Evolutionary conservation across 2,113 vertebrate species (phyloP), one percentile per base, ranked within the genome.

Genomic region (Ifrita kowaldi): DNA sequence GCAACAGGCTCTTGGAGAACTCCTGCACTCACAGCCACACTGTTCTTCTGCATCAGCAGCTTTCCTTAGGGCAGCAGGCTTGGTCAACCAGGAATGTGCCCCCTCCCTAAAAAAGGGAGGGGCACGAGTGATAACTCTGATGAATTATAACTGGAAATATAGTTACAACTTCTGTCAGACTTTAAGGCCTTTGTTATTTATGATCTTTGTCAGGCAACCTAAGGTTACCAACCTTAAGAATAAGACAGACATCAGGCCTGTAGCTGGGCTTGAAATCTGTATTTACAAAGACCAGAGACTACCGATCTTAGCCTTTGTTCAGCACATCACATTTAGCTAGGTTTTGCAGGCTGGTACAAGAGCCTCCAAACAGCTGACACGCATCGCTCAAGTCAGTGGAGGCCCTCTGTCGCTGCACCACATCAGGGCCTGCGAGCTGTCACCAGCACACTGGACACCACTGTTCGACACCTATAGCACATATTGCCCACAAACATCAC

Each of bases 371-470:
- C 15, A 83, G 77, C 33, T 17, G 6, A 82, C 13, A 42, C 0
- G 0, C 15, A 44, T 6, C 3, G 0, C n/a, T 47, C 7, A 39
- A 27, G 44, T 22, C 32, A 67, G 11, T 2, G 12, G 28, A 60
- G 37, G 24, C 24, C 44, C 39, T 24, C 6, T 17, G 28, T 8
- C 32, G 7, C 57, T 16, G 39, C 41, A 83, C 19, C 10, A 30
- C 0, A 1, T 33, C 22, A 35, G 30, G 19, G 33, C 13, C 30
- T 9, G 20, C 0, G 0, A 42, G 23, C 15, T 16, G 13, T 20
- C 47, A 73, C 47, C 35, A 81, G 33, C 64, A 59, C 37, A 3
- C 23, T 17, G 11, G 39, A 76, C 50, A 47, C 35, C 24, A 3
- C 47, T 22, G 13, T 13, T 18, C 16, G 17, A 42, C 17, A 59